These are phyloP conservation scores for Leucophenga maculata DNA, from an alignment of 2,888 invertebrate genomes.

Conservation along the genomic window DNA sequence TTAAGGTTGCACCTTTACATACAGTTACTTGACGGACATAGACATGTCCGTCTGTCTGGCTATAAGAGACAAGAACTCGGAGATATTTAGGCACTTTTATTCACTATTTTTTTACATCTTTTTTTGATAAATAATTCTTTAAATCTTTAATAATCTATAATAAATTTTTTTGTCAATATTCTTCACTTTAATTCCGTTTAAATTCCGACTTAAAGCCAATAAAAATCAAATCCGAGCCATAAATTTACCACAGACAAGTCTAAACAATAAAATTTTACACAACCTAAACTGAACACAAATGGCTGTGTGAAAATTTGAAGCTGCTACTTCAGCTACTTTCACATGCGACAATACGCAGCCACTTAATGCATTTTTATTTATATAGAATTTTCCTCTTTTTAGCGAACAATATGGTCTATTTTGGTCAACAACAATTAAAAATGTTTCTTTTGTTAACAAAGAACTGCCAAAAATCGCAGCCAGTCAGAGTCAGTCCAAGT, in stretches of 20 bases:
- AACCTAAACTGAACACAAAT: not conserved
- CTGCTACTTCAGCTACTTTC: not conserved
- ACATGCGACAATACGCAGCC: not conserved
- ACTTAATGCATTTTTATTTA: conserved; percentile 10
- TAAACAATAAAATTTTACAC: too few relatives aligned
- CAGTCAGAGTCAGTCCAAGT: not conserved
- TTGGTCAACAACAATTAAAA: conserved; percentile 56
- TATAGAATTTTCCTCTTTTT: not conserved
- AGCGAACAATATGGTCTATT: conserved; percentile 42
- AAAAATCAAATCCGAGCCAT: conserved; percentile 4
- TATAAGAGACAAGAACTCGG: too few relatives aligned
- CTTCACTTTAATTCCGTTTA: not conserved
- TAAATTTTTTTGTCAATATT: too few relatives aligned
- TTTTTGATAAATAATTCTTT: too few relatives aligned
- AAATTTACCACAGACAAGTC: not conserved
- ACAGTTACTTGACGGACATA: too few relatives aligned
- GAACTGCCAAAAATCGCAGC: not conserved
- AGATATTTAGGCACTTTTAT: too few relatives aligned
- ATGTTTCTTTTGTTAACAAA: not conserved
- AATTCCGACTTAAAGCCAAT: conserved; percentile 12
- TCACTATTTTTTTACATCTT: too few relatives aligned
- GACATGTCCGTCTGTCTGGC: too few relatives aligned
- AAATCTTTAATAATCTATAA: too few relatives aligned
- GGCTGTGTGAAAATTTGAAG: not conserved
- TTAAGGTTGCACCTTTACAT: too few relatives aligned